Evolutionary conservation across 2,797 vertebrate genomes (phyloP).

Genomic region (Anolis apletophallus): DNA sequence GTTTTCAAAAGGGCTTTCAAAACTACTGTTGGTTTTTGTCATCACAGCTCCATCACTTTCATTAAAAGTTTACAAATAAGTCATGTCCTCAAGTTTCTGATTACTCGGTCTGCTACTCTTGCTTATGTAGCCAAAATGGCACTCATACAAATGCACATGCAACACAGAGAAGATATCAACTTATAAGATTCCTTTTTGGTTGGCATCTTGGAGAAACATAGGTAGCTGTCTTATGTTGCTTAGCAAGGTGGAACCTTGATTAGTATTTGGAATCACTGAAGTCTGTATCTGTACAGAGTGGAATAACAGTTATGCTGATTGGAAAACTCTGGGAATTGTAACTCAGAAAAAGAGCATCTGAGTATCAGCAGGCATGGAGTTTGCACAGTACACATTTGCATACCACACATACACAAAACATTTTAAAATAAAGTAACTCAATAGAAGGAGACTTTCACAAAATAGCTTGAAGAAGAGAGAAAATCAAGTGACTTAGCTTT

Average conservation of each 20-base stretch:
- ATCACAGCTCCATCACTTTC: not conserved
- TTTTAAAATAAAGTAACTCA: no score
- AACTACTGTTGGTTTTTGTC: constrained; percentile 27
- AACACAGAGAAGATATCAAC: not conserved
- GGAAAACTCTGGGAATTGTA: not conserved
- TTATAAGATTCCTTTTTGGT: no score
- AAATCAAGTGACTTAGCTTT: not conserved
- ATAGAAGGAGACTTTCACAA: not conserved
- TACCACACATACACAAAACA: no score
- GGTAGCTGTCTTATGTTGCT: no score
- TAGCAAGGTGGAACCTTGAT: no score
- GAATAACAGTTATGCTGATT: not conserved
- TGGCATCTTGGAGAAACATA: no score
- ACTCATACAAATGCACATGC: not conserved
- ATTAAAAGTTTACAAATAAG: not conserved
- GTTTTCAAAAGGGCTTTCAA: not conserved
- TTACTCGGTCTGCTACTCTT: not conserved
- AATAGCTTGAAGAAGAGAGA: no score
- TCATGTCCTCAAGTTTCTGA: not conserved
- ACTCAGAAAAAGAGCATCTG: not conserved
- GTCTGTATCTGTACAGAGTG: no score
- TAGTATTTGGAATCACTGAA: no score
- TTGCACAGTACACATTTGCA: not conserved
- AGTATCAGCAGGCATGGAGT: no score
- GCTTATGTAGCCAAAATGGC: not conserved